Base-by-base conservation (phyloP, 2,888 invertebrate genomes). In the Pegoplata infirma region DNA sequence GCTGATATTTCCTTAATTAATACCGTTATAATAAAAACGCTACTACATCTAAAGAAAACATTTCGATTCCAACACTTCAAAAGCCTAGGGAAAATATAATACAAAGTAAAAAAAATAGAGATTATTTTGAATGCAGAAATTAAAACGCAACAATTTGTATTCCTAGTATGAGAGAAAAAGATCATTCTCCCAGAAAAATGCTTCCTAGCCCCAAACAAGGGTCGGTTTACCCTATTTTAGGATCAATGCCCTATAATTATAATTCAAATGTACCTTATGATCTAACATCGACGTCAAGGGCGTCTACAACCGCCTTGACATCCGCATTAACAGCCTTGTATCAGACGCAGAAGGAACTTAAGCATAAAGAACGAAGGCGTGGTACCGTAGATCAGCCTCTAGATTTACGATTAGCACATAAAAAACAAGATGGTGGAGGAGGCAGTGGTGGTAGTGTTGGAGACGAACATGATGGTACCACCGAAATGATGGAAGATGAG, bases 111-210 rank as follows among this genome's bases (percentile, higher is more conserved):
- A 12, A 10, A n/a, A n/a, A n/a, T n/a, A 47, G 3, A 55, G 17
- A 25, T 47, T 47, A 46, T 55, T 68, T 79, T 79, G 71, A 75
- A 79, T 79, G 79, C 71, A 28, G 67, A 46, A 49, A 67, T 58
- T 75, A 23, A 56, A 44, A 25, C 17, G 51, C 10, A 58, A 28
- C 32, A 12, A 21, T 55, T 75, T 58, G 75, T 56, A 25, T 72
- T 67, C 71, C 75, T 79, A 79, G 79, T 64, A 94, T 94, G 94
- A 93, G 96, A 92, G 96, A 96, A 92, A 96, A 97, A 91, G 96
- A 96, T 92, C 94, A 96, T 90, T 95, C 95, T 89, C 96, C 96
- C 89, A 93, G 96, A 91, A 96, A 96, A 92, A 95, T 96, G 94
- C 91, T 94, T 88, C 91, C 87, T 91, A 94, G 94, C 85, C 94